phyloP scores from a whole-genome alignment of 2,888 invertebrate genomes.

The Drosophila putrida region DNA sequence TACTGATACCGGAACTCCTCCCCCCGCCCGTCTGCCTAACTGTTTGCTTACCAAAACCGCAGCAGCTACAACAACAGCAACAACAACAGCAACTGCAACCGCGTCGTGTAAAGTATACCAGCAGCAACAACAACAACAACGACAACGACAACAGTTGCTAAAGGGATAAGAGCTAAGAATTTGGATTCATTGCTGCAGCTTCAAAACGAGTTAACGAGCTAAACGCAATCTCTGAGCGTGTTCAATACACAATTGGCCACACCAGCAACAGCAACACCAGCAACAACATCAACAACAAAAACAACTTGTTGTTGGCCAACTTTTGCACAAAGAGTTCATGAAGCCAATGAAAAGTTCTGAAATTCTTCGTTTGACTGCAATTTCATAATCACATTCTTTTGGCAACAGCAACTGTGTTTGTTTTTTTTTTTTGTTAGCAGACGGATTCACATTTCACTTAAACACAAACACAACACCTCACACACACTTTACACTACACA shows the following conservation, averaged over 20 bases:
- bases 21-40: conserved; percentile 19
- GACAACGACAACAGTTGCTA: conserved; percentile 34
- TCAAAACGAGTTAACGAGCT: conserved; percentile 65
- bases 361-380: conserved; percentile 38
- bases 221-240: conserved; percentile 40
- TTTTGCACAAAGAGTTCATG: conserved; percentile 40
- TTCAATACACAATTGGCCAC: conserved; percentile 43
- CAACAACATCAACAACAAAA: conserved; percentile 19
- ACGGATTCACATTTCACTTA: conserved; percentile 63
- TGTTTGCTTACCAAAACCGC: conserved; percentile 53
- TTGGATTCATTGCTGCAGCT: conserved; percentile 28
- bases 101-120: conserved; percentile 61
- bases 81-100: conserved; percentile 50
- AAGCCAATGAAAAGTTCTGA: conserved; percentile 42
- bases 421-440: conserved; percentile 59
- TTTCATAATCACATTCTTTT: conserved; percentile 65
- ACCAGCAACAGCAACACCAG: conserved; percentile 21
- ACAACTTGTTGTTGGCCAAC: conserved; percentile 44
- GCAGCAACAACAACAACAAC: conserved; percentile 20
- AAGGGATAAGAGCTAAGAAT: conserved; percentile 30
- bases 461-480: conserved; percentile 21
- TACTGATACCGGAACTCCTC: conserved; percentile 61
- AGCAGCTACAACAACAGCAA: conserved; percentile 36
- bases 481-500: not conserved
- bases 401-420: conserved; percentile 27